These are phyloP conservation scores for Pectinophora gossypiella DNA, from an alignment of 1,140 invertebrate species.

Conservation along the genomic window DNA sequence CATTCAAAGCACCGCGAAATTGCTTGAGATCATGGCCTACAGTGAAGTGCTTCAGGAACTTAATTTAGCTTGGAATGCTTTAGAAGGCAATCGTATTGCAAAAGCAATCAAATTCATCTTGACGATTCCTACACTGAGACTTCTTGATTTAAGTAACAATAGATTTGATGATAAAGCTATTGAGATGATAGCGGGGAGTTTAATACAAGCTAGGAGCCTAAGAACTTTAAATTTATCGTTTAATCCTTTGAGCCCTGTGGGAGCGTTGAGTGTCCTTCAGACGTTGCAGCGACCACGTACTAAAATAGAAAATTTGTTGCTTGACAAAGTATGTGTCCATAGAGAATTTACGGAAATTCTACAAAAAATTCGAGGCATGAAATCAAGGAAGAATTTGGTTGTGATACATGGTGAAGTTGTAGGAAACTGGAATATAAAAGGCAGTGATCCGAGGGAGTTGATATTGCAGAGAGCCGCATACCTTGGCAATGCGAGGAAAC, in stretches of 20 bases:
- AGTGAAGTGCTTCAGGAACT: conserved; percentile 33
- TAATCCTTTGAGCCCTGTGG: conserved; percentile 51
- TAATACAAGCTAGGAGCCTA: conserved; percentile 36
- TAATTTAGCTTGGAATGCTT: conserved; percentile 38
- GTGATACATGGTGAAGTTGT: neutral
- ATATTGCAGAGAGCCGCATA: conserved; percentile 27
- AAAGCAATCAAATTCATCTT: conserved; percentile 26
- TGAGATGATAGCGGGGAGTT: conserved; percentile 13
- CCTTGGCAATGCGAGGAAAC: conserved; percentile 26
- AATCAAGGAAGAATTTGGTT: neutral
- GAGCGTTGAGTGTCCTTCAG: conserved; percentile 31
- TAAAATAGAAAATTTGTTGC: conserved; percentile 33
- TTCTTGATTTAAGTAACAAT: conserved; percentile 43
- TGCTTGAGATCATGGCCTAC: conserved; percentile 25
- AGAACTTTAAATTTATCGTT: conserved; percentile 49
- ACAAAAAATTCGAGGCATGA: neutral
- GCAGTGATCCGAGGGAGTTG: conserved; percentile 28
- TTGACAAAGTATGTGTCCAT: conserved; percentile 37
- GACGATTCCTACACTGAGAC: conserved; percentile 19
- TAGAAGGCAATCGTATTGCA: conserved; percentile 26
- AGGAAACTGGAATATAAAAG: neutral
- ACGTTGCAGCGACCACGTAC: conserved; percentile 27
- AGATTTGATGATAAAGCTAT: conserved; percentile 26
- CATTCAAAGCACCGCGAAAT: conserved; percentile 22
- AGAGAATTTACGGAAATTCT: conserved; percentile 20